phyloP scores from a whole-genome alignment of 2,888 invertebrate genomes.

The Heteropelma amictum region DNA sequence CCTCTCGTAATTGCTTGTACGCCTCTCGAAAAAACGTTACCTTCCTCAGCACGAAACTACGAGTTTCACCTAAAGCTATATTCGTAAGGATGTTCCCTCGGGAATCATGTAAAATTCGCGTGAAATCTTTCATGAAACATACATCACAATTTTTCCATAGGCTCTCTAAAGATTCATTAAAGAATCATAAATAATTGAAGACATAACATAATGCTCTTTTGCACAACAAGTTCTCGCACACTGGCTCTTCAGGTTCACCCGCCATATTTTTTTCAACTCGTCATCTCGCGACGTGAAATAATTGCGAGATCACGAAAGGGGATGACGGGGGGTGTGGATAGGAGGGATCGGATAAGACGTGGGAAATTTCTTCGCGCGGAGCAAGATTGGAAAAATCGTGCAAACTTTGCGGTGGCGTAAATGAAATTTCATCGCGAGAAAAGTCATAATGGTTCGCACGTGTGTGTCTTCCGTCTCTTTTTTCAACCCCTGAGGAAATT shows the following conservation, averaged over 20 bases:
- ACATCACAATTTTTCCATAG: too few relatives aligned
- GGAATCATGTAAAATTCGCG: too few relatives aligned
- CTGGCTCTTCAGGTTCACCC: too few relatives aligned
- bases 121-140: too few relatives aligned
- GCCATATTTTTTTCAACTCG: too few relatives aligned
- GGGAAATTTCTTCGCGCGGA: neutral
- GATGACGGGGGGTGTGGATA: neutral
- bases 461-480: slow-evolving; percentile 57
- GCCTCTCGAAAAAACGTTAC: slow-evolving; percentile 52
- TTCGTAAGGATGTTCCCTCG: too few relatives aligned
- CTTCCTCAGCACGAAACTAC: slow-evolving; percentile 35
- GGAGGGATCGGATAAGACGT: neutral
- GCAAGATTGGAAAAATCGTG: slow-evolving; percentile 52
- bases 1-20: slow-evolving; percentile 53
- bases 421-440: slow-evolving; percentile 68
- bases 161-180: too few relatives aligned
- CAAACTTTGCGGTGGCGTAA: slow-evolving; percentile 62
- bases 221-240: too few relatives aligned
- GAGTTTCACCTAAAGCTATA: too few relatives aligned
- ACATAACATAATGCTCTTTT: too few relatives aligned
- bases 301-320: neutral
- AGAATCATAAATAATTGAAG: too few relatives aligned
- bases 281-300: neutral
- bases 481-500: neutral
- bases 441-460: slow-evolving; percentile 71